Base-by-base conservation (phyloP, 2,888 invertebrate species). In the Lutraria lutraria region DNA sequence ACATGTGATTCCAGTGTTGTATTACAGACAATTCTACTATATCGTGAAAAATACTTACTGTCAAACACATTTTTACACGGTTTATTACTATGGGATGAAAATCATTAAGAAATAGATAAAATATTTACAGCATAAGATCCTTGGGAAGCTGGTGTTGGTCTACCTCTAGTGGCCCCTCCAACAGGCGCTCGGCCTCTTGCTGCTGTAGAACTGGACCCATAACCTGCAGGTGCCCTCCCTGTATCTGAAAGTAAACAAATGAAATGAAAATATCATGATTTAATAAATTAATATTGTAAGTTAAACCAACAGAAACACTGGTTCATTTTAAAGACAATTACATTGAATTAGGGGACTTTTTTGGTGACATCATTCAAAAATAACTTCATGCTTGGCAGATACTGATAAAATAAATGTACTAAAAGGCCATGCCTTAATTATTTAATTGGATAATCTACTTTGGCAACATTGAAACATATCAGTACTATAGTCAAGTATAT, bases 121-220 rank as follows among this genome's bases (percentile, higher is more conserved):
- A 76, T 43, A 87, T 88, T 84, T 90, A 94, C 94, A 90, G 90
- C 90, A 86, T 92, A 91, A 25, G 87, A 81, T 29, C 85, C 84
- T 85, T 84, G 88, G 21, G 87, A 34, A 34, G 90, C 88, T 53
- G 92, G 86, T 15, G 93, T 84, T 86, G 90, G 15, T 34, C 85
- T 54, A 21, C 85, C 83, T 54, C 72, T 82, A 52, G 86, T 34
- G 87, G 85, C 93, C 91, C 88, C 93, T 91, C 85, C 93, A 91
- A 83, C 91, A 87, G 87, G 90, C 16, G 87, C 83, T 54, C 82
- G 79, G 31, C 81, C 85, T 85, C 86, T 83, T 34, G 80, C 86
- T 68, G 80, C 83, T 52, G 68, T 68, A 25, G 83, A 68, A 52
- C 83, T 52, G 68, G 83, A 82, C 15, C 90, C 84, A 25, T 85